A percentile compares a stretch with the other conserved stretches of the same genome.
These are phyloP conservation scores for Sphaeridia pumilis DNA, from an alignment of 2,888 invertebrate genomes.

Conservation along the genomic window DNA sequence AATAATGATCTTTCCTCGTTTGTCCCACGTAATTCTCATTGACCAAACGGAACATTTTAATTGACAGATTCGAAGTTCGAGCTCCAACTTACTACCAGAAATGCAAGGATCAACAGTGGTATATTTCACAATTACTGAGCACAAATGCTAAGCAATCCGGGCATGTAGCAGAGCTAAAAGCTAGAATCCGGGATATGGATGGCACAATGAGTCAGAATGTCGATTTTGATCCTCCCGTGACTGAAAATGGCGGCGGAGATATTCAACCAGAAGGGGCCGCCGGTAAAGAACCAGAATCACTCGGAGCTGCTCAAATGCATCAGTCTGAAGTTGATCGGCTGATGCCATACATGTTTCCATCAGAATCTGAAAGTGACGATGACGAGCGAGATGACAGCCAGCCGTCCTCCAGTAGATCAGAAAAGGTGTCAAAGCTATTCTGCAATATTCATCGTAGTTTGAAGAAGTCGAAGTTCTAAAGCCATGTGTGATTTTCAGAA, in stretches of 20 bases:
- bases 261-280: not conserved
- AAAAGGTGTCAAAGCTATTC: not conserved
- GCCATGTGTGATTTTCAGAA: not conserved
- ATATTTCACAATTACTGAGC: constrained; percentile 61
- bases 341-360: constrained; percentile 8
- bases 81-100: constrained; percentile 89
- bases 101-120: constrained; percentile 86
- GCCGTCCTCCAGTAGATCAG: not conserved
- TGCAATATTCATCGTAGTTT: not conserved
- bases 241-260: not conserved
- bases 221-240: constrained; percentile 4
- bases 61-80: constrained; percentile 48
- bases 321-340: constrained; percentile 5
- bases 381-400: constrained; percentile 9
- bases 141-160: constrained; percentile 51
- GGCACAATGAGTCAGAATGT: not conserved
- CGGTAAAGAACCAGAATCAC: not conserved
- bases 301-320: not conserved
- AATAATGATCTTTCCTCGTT: too few relatives aligned
- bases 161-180: constrained; percentile 74
- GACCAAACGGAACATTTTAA: not conserved
- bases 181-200: constrained; percentile 38
- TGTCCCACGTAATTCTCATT: not conserved
- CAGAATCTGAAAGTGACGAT: constrained; percentile 17
- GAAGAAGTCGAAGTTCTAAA: not conserved